These are phyloP conservation scores for Cordilura impudica DNA, from an alignment of 2,888 invertebrate genomes.

Conservation along the genomic window DNA sequence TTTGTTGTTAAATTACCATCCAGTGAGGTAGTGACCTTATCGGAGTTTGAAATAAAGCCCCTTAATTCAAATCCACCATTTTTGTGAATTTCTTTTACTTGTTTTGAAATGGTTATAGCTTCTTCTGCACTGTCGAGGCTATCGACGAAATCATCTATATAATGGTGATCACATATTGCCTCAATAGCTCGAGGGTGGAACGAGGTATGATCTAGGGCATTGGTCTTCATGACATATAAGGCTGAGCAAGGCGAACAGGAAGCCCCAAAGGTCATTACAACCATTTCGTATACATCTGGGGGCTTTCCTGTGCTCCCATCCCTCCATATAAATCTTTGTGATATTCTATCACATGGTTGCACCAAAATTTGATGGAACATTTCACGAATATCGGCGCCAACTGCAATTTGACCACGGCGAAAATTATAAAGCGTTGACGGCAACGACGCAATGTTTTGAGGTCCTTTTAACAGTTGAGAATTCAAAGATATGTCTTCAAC, in stretches of 20 bases:
- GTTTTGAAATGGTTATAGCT: conserved; percentile 25
- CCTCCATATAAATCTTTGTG: conserved; percentile 70
- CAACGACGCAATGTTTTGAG: no score
- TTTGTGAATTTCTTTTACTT: conserved; percentile 29
- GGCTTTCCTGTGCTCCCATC: not conserved
- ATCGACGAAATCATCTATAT: conserved; percentile 49
- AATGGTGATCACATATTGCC: conserved; percentile 34
- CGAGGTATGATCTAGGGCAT: conserved; percentile 41
- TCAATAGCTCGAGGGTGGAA: no score
- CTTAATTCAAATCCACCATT: conserved; percentile 34
- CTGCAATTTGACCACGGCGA: not conserved
- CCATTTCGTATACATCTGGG: conserved; percentile 47
- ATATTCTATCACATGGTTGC: conserved; percentile 66
- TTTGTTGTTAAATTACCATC: conserved; percentile 11
- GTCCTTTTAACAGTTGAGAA: no score
- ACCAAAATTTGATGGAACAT: conserved; percentile 52
- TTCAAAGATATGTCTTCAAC: conserved; percentile 67
- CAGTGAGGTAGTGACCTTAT: conserved; percentile 9
- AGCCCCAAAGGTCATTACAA: conserved; percentile 63
- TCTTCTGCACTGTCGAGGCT: conserved; percentile 10
- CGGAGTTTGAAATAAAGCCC: conserved; percentile 36
- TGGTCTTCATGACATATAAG: conserved; percentile 59
- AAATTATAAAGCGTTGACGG: conserved; percentile 7
- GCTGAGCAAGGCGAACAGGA: conserved; percentile 60
- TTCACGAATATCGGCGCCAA: not conserved